These are phyloP conservation scores for Anseranas semipalmata DNA, from an alignment of 2,113 vertebrate species.

Conservation along the genomic window DNA sequence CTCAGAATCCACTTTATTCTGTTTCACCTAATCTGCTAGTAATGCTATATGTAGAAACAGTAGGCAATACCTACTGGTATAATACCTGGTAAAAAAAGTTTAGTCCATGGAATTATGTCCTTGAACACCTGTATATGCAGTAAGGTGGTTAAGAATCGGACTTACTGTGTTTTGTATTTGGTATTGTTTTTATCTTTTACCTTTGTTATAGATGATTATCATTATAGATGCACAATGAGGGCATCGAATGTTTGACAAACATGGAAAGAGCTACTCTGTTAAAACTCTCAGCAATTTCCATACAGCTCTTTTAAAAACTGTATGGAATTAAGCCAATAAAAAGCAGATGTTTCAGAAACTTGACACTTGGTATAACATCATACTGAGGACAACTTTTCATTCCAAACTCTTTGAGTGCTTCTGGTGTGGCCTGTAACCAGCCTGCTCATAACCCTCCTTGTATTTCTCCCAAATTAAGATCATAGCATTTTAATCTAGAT, in stretches of 20 bases:
- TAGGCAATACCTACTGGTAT: rapidly evolving
- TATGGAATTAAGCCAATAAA: background rate
- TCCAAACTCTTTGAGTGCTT: background rate
- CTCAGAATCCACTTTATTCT: background rate
- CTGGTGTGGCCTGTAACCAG: background rate
- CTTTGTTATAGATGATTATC: background rate
- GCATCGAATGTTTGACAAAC: background rate
- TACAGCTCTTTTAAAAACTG: background rate
- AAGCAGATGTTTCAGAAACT: background rate
- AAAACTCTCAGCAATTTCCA: background rate
- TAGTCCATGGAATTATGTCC: background rate
- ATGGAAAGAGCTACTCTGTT: background rate
- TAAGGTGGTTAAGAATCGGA: background rate
- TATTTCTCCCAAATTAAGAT: background rate
- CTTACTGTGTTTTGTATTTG: background rate
- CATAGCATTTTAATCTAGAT: background rate
- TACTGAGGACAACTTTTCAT: background rate
- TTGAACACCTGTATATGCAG: background rate
- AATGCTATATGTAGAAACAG: background rate
- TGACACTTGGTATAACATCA: background rate
- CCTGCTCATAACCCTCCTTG: background rate
- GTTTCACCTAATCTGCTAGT: background rate
- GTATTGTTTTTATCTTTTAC: background rate
- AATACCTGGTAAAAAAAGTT: background rate
- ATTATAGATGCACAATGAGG: background rate